Conservation (phyloP, 2,797 vertebrate genomes). For the Champsocephalus gunnari region DNA sequence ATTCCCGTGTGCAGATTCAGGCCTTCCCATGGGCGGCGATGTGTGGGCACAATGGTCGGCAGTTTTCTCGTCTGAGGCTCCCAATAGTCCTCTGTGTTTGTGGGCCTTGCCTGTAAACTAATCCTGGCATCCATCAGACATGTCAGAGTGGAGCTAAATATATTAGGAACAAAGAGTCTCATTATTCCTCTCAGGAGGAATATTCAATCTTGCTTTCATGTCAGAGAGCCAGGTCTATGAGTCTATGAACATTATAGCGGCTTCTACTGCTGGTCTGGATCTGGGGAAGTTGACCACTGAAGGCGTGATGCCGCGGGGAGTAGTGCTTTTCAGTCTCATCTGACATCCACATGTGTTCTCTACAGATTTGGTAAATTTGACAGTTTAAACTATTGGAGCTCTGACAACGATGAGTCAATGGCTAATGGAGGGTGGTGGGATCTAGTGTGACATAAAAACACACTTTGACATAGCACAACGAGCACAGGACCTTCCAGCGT, state of each 20-base stretch:
- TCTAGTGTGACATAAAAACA: slow-evolving; percentile 4
- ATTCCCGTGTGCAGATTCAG: slow-evolving; percentile 55
- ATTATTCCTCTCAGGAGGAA: not conserved
- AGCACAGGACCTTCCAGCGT: not conserved
- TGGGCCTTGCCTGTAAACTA: slow-evolving; percentile 49
- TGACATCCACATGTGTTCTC: slow-evolving; percentile 2
- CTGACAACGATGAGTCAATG: slow-evolving; percentile 1
- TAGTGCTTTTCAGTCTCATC: not conserved
- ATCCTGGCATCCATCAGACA: slow-evolving; percentile 48
- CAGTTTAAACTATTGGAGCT: not conserved
- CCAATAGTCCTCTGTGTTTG: slow-evolving; percentile 54
- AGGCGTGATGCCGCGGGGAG: slow-evolving; percentile 36
- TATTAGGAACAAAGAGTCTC: slow-evolving; percentile 28
- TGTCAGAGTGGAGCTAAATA: slow-evolving; percentile 32
- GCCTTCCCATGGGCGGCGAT: slow-evolving; percentile 55
- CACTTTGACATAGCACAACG: not conserved
- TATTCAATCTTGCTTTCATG: slow-evolving; percentile 12
- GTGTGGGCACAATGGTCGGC: slow-evolving; percentile 69
- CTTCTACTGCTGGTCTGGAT: slow-evolving; percentile 47
- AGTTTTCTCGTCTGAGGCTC: slow-evolving; percentile 55
- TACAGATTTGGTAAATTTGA: not conserved
- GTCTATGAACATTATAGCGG: slow-evolving; percentile 16
- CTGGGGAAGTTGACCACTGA: slow-evolving; percentile 60
- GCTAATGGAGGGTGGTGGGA: not conserved
- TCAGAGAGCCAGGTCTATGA: slow-evolving; percentile 7